Conservation (phyloP, 2,888 invertebrate genomes). For the Boloria euphrosyne region DNA sequence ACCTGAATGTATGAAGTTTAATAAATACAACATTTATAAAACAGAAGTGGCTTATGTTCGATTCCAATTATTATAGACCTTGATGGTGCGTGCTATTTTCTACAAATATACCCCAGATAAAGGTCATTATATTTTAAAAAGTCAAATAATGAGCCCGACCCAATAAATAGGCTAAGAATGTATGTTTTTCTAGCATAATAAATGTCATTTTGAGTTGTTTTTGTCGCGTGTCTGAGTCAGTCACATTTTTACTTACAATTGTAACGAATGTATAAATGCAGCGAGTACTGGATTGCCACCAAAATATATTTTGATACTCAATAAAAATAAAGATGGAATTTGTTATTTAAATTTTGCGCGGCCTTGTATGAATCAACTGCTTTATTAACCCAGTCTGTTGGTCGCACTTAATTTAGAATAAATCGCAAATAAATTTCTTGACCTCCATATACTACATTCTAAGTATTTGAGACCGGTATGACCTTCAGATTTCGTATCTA, state of each 20-base stretch:
- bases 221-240: conserved; percentile 7
- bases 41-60: too few relatives aligned
- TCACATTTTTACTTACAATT: conserved; percentile 19
- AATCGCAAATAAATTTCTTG: conserved; percentile 39
- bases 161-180: conserved; percentile 9
- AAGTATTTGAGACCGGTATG: conserved; percentile 25
- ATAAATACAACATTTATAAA: too few relatives aligned
- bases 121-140: too few relatives aligned
- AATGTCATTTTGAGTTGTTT: conserved; percentile 11
- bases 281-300: conserved; percentile 11
- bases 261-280: conserved; percentile 13
- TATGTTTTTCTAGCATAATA: conserved; percentile 11
- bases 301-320: conserved; percentile 22
- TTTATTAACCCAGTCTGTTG: conserved; percentile 35
- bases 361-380: conserved; percentile 39
- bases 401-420: conserved; percentile 35
- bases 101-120: too few relatives aligned
- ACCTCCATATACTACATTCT: conserved; percentile 38
- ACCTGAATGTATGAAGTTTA: too few relatives aligned
- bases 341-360: conserved; percentile 20
- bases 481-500: conserved; percentile 6
- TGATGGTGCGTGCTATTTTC: too few relatives aligned
- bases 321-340: conserved; percentile 27
- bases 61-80: too few relatives aligned
- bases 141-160: too few relatives aligned